Base-by-base conservation (phyloP, 2,113 vertebrate species). In the Poecilia latipinna region DNA sequence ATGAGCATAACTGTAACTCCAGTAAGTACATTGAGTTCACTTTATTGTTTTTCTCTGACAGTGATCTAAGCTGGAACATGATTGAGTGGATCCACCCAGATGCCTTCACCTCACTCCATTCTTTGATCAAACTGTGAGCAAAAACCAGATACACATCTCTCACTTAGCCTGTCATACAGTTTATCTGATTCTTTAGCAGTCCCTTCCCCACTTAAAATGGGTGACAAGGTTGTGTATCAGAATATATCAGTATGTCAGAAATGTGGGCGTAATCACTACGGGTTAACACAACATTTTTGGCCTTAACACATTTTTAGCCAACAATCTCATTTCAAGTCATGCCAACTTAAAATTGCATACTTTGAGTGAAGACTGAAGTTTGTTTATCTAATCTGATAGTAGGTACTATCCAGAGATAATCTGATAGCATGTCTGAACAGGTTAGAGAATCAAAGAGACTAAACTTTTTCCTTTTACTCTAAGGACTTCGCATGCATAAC, bases 81-180 rank as follows among this genome's bases (percentile, higher is more conserved):
- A 97, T 99, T 48, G 92, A 93, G 44, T 94, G 93, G 78, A 96
- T 99, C 73, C 97, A 99, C 83, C 93, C 95, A 0, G 96, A 98
- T 63, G 96, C 97, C 69, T 99, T 99, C 42, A 82, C 83, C 15
- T 95, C 94, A 1, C 94, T 99, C 66, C 95, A 86, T 75, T 96
- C 97, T 0, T 94, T 99, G 83, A 91, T 94, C 80, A 99, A 97
- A 93, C 92, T 99, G 98, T 99, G 89, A 98, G 97, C 96, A 77
- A 35, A 75, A 37, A 67, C 39, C 33, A 67, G 26, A 73, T 7
- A 33, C 24, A 69, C 5, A 26, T 42, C 24, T 15, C 17, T 75
- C 51, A 22, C 7, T 63, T 17, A 44, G 10, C 5, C 60, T 61
- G 15, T 3, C 67, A 29, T 68, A 7, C 32, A 26, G 76, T 66